Evolutionary conservation across 2,113 vertebrate species (phyloP).

Genomic region (Rhadina sibilatrix): DNA sequence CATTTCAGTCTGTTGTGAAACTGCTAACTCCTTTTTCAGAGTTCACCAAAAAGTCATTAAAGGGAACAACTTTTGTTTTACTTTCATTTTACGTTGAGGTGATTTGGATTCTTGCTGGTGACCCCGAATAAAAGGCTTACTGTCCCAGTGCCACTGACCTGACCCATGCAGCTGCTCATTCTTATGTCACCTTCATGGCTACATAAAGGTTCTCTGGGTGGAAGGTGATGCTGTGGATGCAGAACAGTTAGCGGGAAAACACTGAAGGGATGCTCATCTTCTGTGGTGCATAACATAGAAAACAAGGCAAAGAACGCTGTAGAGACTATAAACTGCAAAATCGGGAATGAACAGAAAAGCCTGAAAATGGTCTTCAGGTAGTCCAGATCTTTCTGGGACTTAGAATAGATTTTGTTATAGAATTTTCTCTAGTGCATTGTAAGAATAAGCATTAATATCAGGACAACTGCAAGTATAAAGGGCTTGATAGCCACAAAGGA

Average conservation of each 20-base stretch:
- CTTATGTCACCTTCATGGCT: fast-evolving
- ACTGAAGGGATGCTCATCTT: background rate
- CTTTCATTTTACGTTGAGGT: background rate
- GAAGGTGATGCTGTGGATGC: background rate
- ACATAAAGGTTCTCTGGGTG: background rate
- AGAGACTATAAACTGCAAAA: background rate
- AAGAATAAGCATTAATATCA: background rate
- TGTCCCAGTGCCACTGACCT: background rate
- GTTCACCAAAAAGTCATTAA: background rate
- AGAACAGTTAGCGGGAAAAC: background rate
- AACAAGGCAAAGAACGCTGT: background rate
- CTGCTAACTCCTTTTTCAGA: background rate
- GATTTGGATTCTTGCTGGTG: background rate
- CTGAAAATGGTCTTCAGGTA: background rate
- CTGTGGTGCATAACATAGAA: background rate
- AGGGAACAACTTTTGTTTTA: background rate
- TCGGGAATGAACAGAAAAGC: background rate
- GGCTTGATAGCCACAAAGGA: background rate
- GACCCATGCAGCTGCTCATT: background rate
- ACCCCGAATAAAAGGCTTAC: background rate
- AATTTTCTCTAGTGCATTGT: background rate
- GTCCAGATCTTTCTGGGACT: background rate
- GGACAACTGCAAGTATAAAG: background rate
- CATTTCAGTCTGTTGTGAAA: background rate
- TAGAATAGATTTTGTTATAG: background rate